A percentile compares a stretch with the other conserved stretches of the same genome.
Evolutionary conservation across 2,113 vertebrate genomes (phyloP).

Genomic region (Archilochus colubris): DNA sequence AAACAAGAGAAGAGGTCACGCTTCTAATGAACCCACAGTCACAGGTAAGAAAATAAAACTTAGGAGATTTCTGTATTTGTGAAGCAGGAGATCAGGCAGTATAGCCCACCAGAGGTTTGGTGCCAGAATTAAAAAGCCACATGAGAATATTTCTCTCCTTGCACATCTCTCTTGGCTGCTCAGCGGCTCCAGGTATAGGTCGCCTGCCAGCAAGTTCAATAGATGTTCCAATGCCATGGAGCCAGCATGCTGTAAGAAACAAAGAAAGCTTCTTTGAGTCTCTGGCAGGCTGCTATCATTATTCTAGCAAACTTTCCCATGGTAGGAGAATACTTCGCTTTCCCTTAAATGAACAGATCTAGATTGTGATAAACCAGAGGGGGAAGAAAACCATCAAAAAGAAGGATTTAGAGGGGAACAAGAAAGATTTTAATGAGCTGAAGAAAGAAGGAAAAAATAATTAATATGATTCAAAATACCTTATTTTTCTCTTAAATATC

Average conservation of each 20-base stretch:
- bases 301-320: not conserved
- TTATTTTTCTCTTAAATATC: not conserved
- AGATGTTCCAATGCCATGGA: not conserved
- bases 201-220: not conserved
- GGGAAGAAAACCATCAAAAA: not conserved
- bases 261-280: not conserved
- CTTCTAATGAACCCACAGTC: not conserved
- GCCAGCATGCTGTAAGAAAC: not conserved
- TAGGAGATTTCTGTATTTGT: not conserved
- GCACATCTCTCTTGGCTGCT: not conserved
- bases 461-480: accelerated
- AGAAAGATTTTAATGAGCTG: not conserved
- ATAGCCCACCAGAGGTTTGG: not conserved
- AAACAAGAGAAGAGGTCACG: not conserved
- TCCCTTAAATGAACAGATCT: not conserved
- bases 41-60: not conserved
- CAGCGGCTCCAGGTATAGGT: not conserved
- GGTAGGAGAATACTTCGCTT: not conserved
- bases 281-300: not conserved
- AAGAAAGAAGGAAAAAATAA: not conserved
- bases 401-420: not conserved
- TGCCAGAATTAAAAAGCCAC: not conserved
- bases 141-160: not conserved
- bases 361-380: not conserved
- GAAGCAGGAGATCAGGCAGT: not conserved